Percentiles rank a stretch among this genome's conserved stretches.
Conservation (phyloP, 2,113 vertebrate species). For the Ardeotis arabs region DNA sequence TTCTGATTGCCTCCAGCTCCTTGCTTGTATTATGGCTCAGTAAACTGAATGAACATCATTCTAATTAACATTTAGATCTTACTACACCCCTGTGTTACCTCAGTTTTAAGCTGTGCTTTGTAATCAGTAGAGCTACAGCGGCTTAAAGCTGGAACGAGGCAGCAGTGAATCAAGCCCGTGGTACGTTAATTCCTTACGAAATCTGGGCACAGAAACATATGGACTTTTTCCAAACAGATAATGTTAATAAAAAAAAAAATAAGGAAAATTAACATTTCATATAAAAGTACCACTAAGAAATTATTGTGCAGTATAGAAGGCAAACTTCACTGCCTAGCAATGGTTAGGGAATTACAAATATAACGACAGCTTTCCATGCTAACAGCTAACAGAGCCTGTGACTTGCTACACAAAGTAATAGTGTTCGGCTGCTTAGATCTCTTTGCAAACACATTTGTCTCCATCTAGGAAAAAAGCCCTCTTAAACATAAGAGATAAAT, state of each 20-base stretch:
- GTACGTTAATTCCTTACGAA: neutral
- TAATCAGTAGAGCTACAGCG: neutral
- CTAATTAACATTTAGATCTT: slow-evolving; percentile 36
- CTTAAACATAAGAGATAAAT: neutral
- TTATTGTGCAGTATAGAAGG: neutral
- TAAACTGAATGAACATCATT: neutral
- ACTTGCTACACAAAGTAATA: neutral
- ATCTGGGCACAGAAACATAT: neutral
- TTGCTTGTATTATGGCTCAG: neutral
- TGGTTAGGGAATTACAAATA: neutral
- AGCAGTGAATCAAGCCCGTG: neutral
- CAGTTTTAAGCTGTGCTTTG: neutral
- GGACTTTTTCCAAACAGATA: neutral
- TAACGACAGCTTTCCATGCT: neutral
- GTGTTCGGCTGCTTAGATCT: neutral
- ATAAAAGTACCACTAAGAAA: neutral
- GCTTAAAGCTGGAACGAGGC: neutral
- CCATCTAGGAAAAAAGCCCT: neutral
- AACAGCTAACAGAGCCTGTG: neutral
- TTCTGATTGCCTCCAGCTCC: neutral
- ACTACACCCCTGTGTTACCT: neutral
- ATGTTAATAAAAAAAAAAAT: neutral
- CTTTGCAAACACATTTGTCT: neutral
- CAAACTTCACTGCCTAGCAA: neutral
- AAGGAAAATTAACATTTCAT: neutral